Evolutionary conservation across 2,797 vertebrate species (phyloP), one percentile per base, ranked within the genome.

Genomic region (Lagodon rhomboides): DNA sequence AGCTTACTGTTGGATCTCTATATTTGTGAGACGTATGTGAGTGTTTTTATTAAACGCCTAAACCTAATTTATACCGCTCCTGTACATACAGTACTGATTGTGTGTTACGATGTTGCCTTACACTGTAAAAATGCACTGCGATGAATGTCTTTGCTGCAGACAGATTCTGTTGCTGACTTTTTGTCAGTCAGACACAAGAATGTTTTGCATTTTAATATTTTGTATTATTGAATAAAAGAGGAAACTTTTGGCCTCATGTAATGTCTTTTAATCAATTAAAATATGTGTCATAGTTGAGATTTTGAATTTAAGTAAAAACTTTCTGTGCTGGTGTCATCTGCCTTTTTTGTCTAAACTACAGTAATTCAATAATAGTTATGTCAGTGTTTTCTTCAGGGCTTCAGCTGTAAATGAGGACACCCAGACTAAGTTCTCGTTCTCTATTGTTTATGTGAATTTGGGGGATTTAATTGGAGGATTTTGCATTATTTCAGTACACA

Each of bases 181-280:
- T 87, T 88, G 80, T 89, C 77, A 89, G 75, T 68, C 58, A 76
- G 65, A 80, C 59, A 71, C 17, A 60, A 54, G n/a, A 85, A 80
- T 84, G 77, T 90, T 91, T 90, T 89, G 62, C 82, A 82, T 84
- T 78, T 59, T 84, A 69, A 82, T 87, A 85, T 92, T 94, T 94
- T 91, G 75, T 92, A 89, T 75, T 68, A 68, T 79, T 80, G 46
- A 85, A 88, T 87, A 83, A 87, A 91, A 71, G 55, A 59, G 65
- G 38, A 84, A 68, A 61, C 16, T 54, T 74, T 87, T 55, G 23
- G 38, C 67, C 68, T 81, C n/a, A 54, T 75, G 58, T 65, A 76
- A 73, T 75, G 51, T 80, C 6, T 55, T 71, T 75, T 65, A 61
- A 3, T 44, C 10, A 1, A 6, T 34, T 20, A 18, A 65, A 74